Conservation (phyloP, 2,888 invertebrate genomes). For the Sycophila texana region DNA sequence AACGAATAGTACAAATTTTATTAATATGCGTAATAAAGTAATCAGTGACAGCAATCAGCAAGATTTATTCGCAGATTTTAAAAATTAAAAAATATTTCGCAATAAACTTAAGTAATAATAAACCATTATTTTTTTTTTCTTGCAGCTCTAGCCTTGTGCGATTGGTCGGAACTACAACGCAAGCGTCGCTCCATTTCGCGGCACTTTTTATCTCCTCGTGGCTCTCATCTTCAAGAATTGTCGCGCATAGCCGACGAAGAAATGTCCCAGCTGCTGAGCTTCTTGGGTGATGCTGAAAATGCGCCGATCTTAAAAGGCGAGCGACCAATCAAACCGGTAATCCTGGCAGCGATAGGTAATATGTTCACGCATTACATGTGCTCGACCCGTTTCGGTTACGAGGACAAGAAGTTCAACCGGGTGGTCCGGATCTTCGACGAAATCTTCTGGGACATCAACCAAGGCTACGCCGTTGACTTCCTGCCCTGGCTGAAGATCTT, state of each 20-base stretch:
- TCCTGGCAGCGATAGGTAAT: conserved; percentile 87
- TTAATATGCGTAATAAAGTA: no score
- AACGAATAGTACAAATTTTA: no score
- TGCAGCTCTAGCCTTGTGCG: conserved; percentile 90
- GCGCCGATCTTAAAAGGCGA: conserved; percentile 65
- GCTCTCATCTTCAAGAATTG: conserved; percentile 84
- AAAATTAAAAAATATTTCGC: no score
- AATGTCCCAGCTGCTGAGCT: conserved; percentile 79
- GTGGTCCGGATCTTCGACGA: conserved; percentile 87
- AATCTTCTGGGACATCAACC: conserved; percentile 94
- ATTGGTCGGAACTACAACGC: conserved; percentile 90
- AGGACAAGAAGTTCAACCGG: conserved; percentile 82
- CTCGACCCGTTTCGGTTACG: conserved; percentile 84
- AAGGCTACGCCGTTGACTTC: conserved; percentile 91
- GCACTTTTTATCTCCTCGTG: conserved; percentile 87
- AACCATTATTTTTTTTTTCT: conserved; percentile 64
- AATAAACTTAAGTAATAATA: no score
- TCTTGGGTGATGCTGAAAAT: conserved; percentile 76
- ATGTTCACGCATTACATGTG: conserved; percentile 93
- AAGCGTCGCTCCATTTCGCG: conserved; percentile 87
- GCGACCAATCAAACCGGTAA: conserved; percentile 81
- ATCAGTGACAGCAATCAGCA: no score
- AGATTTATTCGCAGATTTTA: no score
- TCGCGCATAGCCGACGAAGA: conserved; percentile 84
- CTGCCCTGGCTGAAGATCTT: conserved; percentile 88